These are phyloP conservation scores for Zaprionus obscuricornis DNA, from an alignment of 2,888 invertebrate species.

Conservation along the genomic window DNA sequence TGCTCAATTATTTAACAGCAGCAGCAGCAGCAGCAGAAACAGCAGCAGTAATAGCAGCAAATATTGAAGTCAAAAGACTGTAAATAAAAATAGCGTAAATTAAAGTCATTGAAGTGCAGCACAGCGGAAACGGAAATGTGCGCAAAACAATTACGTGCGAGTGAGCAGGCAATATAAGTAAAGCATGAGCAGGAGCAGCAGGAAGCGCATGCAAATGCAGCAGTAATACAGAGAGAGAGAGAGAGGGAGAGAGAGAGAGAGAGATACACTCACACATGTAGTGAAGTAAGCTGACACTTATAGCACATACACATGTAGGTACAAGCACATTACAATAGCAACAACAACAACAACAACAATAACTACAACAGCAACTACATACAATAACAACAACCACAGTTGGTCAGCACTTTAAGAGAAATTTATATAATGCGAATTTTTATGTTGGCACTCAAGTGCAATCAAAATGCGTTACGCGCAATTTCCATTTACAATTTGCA, in stretches of 20 bases:
- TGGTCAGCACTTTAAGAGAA: constrained; percentile 59
- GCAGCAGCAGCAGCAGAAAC: too few species aligned
- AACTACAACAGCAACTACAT: constrained; percentile 30
- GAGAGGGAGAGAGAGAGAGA: not conserved
- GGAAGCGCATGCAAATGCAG: too few species aligned
- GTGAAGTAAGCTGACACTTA: constrained; percentile 10
- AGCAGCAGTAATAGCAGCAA: too few species aligned
- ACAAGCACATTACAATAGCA: constrained; percentile 27
- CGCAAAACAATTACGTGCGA: constrained; percentile 70
- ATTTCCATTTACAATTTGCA: constrained; percentile 60
- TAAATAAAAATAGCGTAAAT: constrained; percentile 68
- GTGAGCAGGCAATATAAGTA: too few species aligned
- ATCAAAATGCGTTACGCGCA: constrained; percentile 72
- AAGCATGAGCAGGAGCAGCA: too few species aligned
- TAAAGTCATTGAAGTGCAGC: constrained; percentile 68
- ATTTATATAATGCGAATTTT: constrained; percentile 71
- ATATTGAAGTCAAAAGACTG: constrained; percentile 40
- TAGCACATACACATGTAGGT: constrained; percentile 19
- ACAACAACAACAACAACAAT: constrained; percentile 19
- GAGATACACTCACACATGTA: constrained; percentile 14
- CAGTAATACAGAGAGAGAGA: too few species aligned
- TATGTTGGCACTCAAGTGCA: constrained; percentile 71
- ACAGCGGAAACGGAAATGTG: constrained; percentile 74
- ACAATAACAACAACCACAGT: constrained; percentile 22
- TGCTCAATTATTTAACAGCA: constrained; percentile 57